A percentile compares a stretch with the other conserved stretches of the same genome.
Conservation (phyloP, 2,113 vertebrate species). For the Rhombomys opimus region DNA sequence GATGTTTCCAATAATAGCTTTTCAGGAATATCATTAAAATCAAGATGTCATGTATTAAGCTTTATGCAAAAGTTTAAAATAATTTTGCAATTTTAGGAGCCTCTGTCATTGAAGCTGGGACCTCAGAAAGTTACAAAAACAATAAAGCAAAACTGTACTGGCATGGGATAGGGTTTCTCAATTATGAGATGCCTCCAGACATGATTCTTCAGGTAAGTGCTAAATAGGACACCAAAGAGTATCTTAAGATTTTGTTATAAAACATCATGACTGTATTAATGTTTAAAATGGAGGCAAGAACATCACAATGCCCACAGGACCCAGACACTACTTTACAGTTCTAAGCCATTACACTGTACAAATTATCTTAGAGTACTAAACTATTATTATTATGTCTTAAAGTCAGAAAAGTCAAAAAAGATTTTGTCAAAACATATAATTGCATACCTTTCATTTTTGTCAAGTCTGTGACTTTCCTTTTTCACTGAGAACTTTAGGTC, state of each 20-base stretch:
- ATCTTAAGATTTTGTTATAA: neutral
- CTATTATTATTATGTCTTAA: neutral
- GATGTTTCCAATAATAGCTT: neutral
- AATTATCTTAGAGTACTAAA: neutral
- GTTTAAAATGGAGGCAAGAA: neutral
- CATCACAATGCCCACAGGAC: neutral
- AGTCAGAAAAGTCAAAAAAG: neutral
- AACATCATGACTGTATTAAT: neutral
- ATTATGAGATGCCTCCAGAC: slow-evolving; percentile 78
- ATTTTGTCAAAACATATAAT: neutral
- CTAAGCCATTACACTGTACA: neutral
- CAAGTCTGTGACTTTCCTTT: neutral
- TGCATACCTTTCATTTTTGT: neutral
- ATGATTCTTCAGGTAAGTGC: slow-evolving; percentile 80
- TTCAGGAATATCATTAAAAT: neutral
- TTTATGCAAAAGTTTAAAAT: neutral
- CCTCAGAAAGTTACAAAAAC: slow-evolving; percentile 80
- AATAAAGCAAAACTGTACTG: slow-evolving; percentile 76
- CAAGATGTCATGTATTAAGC: neutral
- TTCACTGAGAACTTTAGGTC: neutral
- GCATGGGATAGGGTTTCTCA: slow-evolving; percentile 76
- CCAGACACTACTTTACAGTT: neutral
- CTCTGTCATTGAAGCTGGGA: slow-evolving; percentile 74
- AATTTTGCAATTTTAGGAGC: slow-evolving; percentile 72
- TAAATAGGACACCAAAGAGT: neutral